Evolutionary conservation across 2,113 vertebrate species (phyloP), one percentile per base, ranked within the genome.

Genomic region (Hippotragus niger): DNA sequence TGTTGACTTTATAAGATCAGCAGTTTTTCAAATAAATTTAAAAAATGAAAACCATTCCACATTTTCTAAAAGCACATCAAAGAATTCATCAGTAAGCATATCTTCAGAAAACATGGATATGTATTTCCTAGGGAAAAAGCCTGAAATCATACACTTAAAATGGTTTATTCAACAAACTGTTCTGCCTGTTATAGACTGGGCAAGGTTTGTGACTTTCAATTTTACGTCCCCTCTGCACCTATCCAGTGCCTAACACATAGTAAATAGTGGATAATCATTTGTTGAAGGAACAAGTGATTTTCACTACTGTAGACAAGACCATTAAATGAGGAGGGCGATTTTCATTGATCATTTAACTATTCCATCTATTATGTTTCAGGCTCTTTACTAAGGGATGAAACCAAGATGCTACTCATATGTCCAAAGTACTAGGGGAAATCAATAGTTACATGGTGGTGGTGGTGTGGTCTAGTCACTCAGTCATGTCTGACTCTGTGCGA

Each of bases 21-120:
- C 43, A 88, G 50, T 43, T 97, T 95, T 97, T 93, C 81, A 96
- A 86, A 93, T 88, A 92, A 88, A 81, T 53, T 97, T 71, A 12
- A 13, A 93, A 95, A 96, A 83, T 89, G 31, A 86, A 92, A 98
- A 88, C 12, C n/a, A 52, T 91, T 55, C 88, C 10, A 90, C 33
- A 91, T 91, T 88, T 97, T 23, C 92, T 97, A 85, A 95, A 95
- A 88, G 64, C 10, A 80, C 62, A 95, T 40, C 33, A 64, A 96
- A 96, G 83, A 94, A 62, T 91, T 87, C 31, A 57, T 90, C 31
- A 50, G 25, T 95, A 93, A 97, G 29, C 55, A 67, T 43, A 90
- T 81, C 87, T 12, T 57, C 52, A 53, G 60, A 86, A 43, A 95
- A 88, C 23, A 95, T 3, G 8, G 29, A 60, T 88, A 92, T 47